Percentiles rank a stretch among this genome's conserved stretches.
Conservation (phyloP, 1,140 invertebrate species). For the Frieseomelitta varia region DNA sequence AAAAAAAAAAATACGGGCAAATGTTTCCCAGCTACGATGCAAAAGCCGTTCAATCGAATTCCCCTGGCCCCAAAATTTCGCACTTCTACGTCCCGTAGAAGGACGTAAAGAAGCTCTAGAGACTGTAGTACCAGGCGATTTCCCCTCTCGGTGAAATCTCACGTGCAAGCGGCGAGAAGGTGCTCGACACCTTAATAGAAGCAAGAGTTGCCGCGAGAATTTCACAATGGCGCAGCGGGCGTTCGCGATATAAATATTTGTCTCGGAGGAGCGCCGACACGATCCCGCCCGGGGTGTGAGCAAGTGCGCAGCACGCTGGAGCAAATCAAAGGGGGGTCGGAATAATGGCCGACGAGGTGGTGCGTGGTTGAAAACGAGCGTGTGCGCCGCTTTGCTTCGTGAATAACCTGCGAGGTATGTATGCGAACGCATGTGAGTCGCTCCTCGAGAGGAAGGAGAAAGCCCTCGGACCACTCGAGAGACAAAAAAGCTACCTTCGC, state of each 20-base stretch:
- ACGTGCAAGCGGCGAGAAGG: constrained; percentile 5
- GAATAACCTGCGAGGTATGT: constrained; percentile 12
- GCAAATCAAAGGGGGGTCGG: constrained; percentile 55
- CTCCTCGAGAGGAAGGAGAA: constrained; percentile 60
- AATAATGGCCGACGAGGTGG: constrained; percentile 61
- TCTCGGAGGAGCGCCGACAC: constrained; percentile 56
- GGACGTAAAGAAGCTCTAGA: neutral
- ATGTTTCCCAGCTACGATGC: neutral
- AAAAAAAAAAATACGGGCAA: no score
- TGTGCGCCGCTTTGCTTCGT: constrained; percentile 21
- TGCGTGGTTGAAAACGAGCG: constrained; percentile 22
- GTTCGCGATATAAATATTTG: constrained; percentile 79
- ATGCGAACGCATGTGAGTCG: constrained; percentile 54
- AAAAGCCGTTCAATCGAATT: neutral
- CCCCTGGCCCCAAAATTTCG: neutral
- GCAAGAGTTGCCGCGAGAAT: constrained; percentile 50
- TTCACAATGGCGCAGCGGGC: constrained; percentile 73
- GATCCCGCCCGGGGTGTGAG: constrained; percentile 46
- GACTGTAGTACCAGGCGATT: neutral
- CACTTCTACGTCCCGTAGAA: neutral
- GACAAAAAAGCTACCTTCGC: constrained; percentile 68
- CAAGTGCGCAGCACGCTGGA: constrained; percentile 52
- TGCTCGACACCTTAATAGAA: constrained; percentile 52
- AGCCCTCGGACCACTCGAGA: constrained; percentile 60
- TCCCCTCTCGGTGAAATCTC: neutral